Percentiles rank a stretch among this genome's conserved stretches.
Evolutionary conservation across 2,113 vertebrate genomes (phyloP).

Genomic region (Bagarius yarrelli): DNA sequence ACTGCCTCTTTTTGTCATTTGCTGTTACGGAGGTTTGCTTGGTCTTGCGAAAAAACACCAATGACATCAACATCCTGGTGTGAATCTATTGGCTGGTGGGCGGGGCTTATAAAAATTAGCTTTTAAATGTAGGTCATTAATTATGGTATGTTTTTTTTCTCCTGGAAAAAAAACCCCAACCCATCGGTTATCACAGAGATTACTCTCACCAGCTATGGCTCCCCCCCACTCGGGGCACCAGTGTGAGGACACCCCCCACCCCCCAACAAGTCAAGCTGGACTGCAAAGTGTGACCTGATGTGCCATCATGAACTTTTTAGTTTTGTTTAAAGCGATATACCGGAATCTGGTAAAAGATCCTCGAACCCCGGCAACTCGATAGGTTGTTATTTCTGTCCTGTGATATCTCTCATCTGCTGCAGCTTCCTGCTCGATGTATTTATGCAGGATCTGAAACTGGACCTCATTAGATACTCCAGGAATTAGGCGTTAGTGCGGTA

Average conservation of each 20-base stretch:
- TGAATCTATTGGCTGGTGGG: not conserved
- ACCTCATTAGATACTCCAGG: conserved; percentile 12
- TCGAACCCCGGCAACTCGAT: too few relatives aligned
- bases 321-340: not conserved
- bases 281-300: not conserved
- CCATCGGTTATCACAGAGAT: conserved; percentile 61
- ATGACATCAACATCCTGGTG: not conserved
- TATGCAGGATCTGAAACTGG: conserved; percentile 12
- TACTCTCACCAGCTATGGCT: conserved; percentile 67
- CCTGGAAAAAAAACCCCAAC: conserved; percentile 27
- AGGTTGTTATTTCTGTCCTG: conserved; percentile 3
- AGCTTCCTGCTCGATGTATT: not conserved
- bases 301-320: not conserved
- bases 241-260: conserved; percentile 56
- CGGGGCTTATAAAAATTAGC: not conserved
- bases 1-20: not conserved
- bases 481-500: conserved; percentile 8
- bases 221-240: conserved; percentile 69
- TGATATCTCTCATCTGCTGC: conserved; percentile 9
- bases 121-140: too few relatives aligned
- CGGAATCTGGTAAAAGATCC: not conserved
- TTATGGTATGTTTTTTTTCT: not conserved
- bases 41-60: not conserved
- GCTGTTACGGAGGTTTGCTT: not conserved
- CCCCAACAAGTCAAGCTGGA: not conserved